Conservation (phyloP, 2,797 vertebrate species). For the Heliangelus exortis region DNA sequence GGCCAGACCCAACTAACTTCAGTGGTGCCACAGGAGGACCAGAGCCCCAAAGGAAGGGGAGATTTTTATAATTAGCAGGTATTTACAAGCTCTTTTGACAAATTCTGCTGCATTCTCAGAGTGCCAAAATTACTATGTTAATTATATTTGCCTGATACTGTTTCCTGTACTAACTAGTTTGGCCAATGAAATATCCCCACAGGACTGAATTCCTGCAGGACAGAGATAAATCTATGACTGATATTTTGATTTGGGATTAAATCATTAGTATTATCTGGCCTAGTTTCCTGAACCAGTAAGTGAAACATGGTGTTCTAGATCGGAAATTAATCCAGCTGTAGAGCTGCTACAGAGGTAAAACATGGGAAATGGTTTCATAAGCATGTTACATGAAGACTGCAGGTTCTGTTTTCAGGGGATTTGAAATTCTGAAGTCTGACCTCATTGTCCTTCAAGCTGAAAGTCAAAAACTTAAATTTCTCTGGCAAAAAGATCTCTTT, state of each 20-base stretch:
- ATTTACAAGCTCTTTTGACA: not conserved
- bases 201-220: not conserved
- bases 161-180: not conserved
- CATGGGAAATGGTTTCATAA: not conserved
- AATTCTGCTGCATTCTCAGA: not conserved
- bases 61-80: not conserved
- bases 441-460: constrained; percentile 9
- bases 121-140: not conserved
- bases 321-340: constrained; percentile 29
- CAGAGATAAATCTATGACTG: not conserved
- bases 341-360: not conserved
- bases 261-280: constrained; percentile 41
- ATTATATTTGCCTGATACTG: not conserved
- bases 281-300: constrained; percentile 7
- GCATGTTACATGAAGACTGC: not conserved
- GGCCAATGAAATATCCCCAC: not conserved
- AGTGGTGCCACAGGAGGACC: not conserved
- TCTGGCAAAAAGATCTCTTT: not conserved
- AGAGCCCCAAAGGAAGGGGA: not conserved
- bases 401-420: not conserved
- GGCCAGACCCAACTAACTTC: not conserved
- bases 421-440: not conserved
- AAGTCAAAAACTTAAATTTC: constrained; percentile 32
- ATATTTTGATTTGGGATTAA: constrained; percentile 60
- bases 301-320: constrained; percentile 7